Percentiles rank a stretch among this genome's conserved stretches.
Evolutionary conservation across 2,888 invertebrate genomes (phyloP).

Genomic region (Steinernema hermaphroditum): DNA sequence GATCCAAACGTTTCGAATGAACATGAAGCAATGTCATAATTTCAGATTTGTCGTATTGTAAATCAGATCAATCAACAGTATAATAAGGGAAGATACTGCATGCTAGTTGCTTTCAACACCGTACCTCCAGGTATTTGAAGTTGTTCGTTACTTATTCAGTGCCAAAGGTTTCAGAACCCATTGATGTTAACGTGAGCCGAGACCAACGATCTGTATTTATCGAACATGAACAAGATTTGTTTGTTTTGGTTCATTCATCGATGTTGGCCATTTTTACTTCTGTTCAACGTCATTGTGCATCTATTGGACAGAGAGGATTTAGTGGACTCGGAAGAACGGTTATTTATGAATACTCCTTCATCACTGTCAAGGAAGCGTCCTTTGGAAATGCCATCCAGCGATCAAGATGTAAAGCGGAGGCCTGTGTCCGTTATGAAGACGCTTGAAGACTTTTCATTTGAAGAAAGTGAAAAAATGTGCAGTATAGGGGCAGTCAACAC

Average conservation of each 20-base stretch:
- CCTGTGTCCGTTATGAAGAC: background rate
- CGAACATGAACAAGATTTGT: slow-evolving; percentile 43
- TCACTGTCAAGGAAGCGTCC: background rate
- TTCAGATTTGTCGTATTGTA: slow-evolving; percentile 76
- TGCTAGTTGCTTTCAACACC: slow-evolving; percentile 82
- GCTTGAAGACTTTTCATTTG: background rate
- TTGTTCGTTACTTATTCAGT: too few species aligned
- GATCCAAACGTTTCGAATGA: too few species aligned
- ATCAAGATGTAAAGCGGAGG: background rate
- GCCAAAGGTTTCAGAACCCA: slow-evolving; percentile 46
- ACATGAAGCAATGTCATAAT: too few species aligned
- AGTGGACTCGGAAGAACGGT: too few species aligned
- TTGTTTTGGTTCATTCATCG: slow-evolving; percentile 57
- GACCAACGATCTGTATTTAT: slow-evolving; percentile 83
- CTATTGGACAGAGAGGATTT: slow-evolving; percentile 31
- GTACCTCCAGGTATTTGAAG: slow-evolving; percentile 75
- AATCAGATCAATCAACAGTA: slow-evolving; percentile 89
- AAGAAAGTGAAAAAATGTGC: background rate
- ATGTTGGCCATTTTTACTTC: slow-evolving; percentile 49
- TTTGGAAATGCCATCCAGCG: background rate
- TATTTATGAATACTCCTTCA: background rate
- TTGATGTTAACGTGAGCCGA: slow-evolving; percentile 95
- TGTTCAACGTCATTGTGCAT: slow-evolving; percentile 43
- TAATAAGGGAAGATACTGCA: slow-evolving; percentile 79
- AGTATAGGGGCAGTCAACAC: too few species aligned